Evolutionary conservation across 2,888 invertebrate species (phyloP).

Genomic region (Drosophila kuntzei): DNA sequence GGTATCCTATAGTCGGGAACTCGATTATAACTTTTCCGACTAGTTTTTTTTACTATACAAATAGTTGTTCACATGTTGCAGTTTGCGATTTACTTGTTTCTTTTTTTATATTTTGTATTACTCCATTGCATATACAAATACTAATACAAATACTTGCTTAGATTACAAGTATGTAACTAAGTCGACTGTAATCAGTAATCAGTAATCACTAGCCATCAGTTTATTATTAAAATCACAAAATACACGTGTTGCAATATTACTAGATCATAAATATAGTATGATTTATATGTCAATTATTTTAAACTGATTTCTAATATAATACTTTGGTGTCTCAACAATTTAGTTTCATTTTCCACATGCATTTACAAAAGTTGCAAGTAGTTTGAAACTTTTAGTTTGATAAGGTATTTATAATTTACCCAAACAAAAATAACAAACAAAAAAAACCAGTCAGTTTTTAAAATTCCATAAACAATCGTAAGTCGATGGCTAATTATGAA

Average conservation of each 20-base stretch:
- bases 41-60: slow-evolving; percentile 34
- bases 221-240: slow-evolving; percentile 21
- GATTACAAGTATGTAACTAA: neutral
- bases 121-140: slow-evolving; percentile 8
- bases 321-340: neutral
- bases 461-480: slow-evolving; percentile 40
- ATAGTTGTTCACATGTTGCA: slow-evolving; percentile 45
- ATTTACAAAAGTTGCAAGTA: neutral
- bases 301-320: neutral
- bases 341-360: neutral
- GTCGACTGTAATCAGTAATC: slow-evolving; percentile 13
- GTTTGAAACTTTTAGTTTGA: neutral
- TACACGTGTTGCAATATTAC: slow-evolving; percentile 16
- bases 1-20: too few species aligned
- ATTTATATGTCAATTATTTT: neutral
- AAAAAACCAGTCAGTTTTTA: slow-evolving; percentile 40
- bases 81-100: slow-evolving; percentile 20
- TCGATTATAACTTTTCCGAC: too few species aligned
- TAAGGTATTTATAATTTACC: slow-evolving; percentile 8
- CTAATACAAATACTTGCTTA: slow-evolving; percentile 6
- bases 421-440: neutral
- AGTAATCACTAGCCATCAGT: slow-evolving; percentile 31
- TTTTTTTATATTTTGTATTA: neutral
- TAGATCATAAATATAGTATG: neutral
- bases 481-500: slow-evolving; percentile 48